Evolutionary conservation across 2,113 vertebrate species (phyloP).

Genomic region (Seriola aureovittata): DNA sequence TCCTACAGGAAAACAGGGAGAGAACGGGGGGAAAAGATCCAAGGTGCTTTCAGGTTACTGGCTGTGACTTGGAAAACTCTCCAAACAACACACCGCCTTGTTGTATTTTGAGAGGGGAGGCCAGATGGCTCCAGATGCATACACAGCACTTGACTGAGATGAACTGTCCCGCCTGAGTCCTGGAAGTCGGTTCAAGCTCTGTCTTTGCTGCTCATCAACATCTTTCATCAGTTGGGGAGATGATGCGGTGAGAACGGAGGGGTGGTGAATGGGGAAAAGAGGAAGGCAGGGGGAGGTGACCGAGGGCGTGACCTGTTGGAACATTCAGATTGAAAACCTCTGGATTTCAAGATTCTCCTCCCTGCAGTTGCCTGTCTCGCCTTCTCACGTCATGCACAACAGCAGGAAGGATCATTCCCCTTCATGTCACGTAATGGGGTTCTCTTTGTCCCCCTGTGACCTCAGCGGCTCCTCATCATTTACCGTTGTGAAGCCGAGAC

Average conservation of each 20-base stretch:
- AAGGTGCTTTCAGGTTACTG: constrained; percentile 69
- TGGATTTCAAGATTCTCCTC: constrained; percentile 62
- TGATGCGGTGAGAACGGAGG: constrained; percentile 29
- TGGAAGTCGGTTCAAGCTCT: constrained; percentile 21
- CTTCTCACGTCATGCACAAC: constrained; percentile 76
- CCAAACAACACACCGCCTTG: constrained; percentile 34
- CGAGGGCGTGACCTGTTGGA: constrained; percentile 52
- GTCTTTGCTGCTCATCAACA: constrained; percentile 44
- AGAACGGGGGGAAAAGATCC: background rate
- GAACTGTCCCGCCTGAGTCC: constrained; percentile 46
- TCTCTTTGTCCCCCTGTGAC: constrained; percentile 35
- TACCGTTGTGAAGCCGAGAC: constrained; percentile 21
- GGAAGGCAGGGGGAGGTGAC: background rate
- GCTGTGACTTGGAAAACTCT: constrained; percentile 29
- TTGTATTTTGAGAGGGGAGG: constrained; percentile 30
- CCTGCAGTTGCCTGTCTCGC: constrained; percentile 62
- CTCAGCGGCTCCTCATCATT: constrained; percentile 51
- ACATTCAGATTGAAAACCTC: constrained; percentile 62
- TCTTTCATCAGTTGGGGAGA: constrained; percentile 56
- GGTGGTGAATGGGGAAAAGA: constrained; percentile 41
- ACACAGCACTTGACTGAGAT: constrained; percentile 44
- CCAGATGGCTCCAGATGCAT: constrained; percentile 51
- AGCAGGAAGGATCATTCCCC: constrained; percentile 55
- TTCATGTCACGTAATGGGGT: constrained; percentile 54
- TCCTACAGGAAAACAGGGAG: constrained; percentile 37